Evolutionary conservation across 1,140 invertebrate genomes (phyloP), one percentile per base, ranked within the genome.

Genomic region (Bombus fervidus): DNA sequence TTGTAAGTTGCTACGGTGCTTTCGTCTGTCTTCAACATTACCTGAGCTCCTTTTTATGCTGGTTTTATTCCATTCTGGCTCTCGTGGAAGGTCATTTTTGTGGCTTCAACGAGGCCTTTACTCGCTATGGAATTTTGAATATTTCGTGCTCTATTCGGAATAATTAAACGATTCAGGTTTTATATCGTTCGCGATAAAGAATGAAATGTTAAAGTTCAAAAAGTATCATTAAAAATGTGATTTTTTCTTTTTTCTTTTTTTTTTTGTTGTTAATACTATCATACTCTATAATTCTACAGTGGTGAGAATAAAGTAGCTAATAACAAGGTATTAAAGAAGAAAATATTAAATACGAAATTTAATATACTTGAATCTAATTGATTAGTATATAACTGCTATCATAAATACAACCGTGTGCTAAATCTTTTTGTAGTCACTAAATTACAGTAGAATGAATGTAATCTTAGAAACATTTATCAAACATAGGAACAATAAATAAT

Each of bases 161-260:
- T 8, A 41, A 41, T 72, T 72, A 41, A 41, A 25, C 13, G 28
- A 62, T 62, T 62, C 59, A n/a, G 28, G 28, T n/a, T n/a, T 12
- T 12, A 62, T n/a, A 28, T 28, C n/a, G 28, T 62, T 62, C 12
- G 10, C 0, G 28, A n/a, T n/a, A 62, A 1, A 4, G 57, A 28
- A 28, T 59, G 9, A 62, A 62, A 62, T n/a, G 59, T 28, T n/a
- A 62, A 62, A 62, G 59, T 62, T 62, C 59, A 62, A 28, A n/a
- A 62, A 62, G 47, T 62, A 0, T 62, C 3, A 13, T 62, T n/a
- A n/a, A n/a, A 62, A 62, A 62, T 62, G 10, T 62, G 12, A 59
- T n/a, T 0, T 3, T n/a, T 12, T 28, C 0, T 0, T 3, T n/a
- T 12, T 28, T 2, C 0, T 5, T 43, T 43, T 43, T 12, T 28